A percentile compares a stretch with the other conserved stretches of the same genome.
phyloP scores from a whole-genome alignment of 2,113 vertebrate species.

The Colinus virginianus region DNA sequence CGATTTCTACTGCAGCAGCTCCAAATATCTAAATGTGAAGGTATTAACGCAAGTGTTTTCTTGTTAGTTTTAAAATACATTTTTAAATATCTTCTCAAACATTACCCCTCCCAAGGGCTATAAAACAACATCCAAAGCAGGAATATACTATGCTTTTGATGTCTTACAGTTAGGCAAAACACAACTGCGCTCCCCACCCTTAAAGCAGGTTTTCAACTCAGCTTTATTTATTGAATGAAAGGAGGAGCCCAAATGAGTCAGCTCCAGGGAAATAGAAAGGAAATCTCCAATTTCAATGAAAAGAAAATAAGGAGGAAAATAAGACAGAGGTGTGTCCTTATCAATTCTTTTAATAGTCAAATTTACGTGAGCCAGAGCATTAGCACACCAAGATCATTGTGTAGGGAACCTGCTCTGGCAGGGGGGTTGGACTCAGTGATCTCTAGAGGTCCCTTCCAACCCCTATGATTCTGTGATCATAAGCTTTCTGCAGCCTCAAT shows the following conservation, averaged over 20 bases:
- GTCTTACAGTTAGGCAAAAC: background rate
- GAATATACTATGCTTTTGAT: background rate
- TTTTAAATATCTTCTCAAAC: background rate
- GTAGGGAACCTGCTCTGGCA: too few relatives aligned
- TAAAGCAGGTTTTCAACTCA: slow-evolving; percentile 27
- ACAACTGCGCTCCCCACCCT: background rate
- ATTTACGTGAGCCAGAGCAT: background rate
- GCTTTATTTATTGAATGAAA: slow-evolving; percentile 30
- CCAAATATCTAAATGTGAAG: background rate
- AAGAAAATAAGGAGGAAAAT: background rate
- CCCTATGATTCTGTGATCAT: background rate
- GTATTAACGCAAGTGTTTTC: background rate
- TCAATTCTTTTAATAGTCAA: background rate
- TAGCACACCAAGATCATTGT: background rate
- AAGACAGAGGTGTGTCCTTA: background rate
- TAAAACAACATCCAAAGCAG: background rate
- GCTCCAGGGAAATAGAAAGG: slow-evolving; percentile 33
- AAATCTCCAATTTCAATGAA: background rate
- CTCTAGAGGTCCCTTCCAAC: too few relatives aligned
- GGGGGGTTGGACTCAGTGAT: too few relatives aligned
- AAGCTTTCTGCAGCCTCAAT: background rate
- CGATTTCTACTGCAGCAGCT: background rate
- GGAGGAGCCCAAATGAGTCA: slow-evolving; percentile 53
- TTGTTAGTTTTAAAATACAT: background rate
- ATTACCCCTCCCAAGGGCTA: background rate